Evolutionary conservation across 2,888 invertebrate species (phyloP).

Genomic region (Platycnemis pennipes): DNA sequence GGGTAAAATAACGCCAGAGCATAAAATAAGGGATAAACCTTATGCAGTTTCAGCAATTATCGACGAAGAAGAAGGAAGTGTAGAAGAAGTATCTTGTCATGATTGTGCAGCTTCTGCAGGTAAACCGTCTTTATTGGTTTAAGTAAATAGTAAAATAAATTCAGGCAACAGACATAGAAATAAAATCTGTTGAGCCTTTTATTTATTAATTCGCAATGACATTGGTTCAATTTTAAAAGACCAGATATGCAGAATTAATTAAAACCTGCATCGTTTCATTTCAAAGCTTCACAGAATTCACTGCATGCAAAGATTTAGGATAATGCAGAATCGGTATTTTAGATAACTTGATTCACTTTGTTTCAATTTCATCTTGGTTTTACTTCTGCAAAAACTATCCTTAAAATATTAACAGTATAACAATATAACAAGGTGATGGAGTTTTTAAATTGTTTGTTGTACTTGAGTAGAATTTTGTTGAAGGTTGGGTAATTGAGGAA

Average conservation of each 20-base stretch:
- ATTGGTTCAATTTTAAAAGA: background rate
- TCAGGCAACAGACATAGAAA: background rate
- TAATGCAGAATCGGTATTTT: background rate
- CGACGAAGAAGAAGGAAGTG: constrained; percentile 71
- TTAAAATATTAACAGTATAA: background rate
- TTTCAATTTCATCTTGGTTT: background rate
- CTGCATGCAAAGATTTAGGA: background rate
- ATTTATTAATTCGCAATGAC: background rate
- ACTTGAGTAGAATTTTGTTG: background rate
- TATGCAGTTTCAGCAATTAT: constrained; percentile 71
- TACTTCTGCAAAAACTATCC: background rate
- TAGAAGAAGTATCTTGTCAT: constrained; percentile 70
- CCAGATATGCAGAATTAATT: background rate
- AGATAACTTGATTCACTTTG: background rate
- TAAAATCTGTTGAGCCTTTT: background rate
- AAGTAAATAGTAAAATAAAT: constrained; percentile 1
- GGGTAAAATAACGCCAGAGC: constrained; percentile 72
- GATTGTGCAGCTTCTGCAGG: constrained; percentile 73
- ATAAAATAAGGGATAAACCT: constrained; percentile 71
- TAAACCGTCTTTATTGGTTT: constrained; percentile 56
- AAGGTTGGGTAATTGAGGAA: background rate
- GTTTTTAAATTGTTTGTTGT: background rate
- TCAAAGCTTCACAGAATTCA: background rate
- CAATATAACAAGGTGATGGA: background rate
- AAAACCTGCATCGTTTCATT: constrained; percentile 1